These are phyloP conservation scores for Aphaenogaster floridana DNA, from an alignment of 1,140 invertebrate species.

Conservation along the genomic window DNA sequence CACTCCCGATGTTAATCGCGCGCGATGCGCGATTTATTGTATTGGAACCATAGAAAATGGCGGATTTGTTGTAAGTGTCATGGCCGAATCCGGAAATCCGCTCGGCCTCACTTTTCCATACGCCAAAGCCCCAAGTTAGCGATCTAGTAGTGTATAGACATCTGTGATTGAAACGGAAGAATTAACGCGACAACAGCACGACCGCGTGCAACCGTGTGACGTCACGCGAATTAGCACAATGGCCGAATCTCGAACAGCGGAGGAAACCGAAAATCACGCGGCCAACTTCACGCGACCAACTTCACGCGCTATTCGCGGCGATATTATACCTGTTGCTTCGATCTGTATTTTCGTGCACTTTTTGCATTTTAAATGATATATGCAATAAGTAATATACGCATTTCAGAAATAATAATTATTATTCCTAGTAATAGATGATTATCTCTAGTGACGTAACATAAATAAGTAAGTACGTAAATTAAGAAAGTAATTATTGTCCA, in stretches of 20 bases:
- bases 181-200: background rate
- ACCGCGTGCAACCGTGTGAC: background rate
- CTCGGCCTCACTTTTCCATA: too few relatives aligned
- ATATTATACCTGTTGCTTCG: slow-evolving; percentile 1
- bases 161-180: background rate
- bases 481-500: too few relatives aligned
- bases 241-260: background rate
- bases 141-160: background rate
- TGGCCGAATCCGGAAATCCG: too few relatives aligned
- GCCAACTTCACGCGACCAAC: too few relatives aligned
- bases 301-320: background rate
- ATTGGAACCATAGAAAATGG: too few relatives aligned
- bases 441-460: too few relatives aligned
- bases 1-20: background rate
- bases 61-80: too few relatives aligned
- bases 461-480: too few relatives aligned
- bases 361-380: background rate
- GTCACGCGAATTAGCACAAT: background rate
- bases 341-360: background rate
- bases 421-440: too few relatives aligned
- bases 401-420: too few relatives aligned
- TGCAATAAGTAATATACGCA: background rate
- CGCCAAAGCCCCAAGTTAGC: too few relatives aligned
- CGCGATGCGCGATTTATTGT: background rate
- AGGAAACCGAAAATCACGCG: background rate